A percentile compares a stretch with the other conserved stretches of the same genome.
These are phyloP conservation scores for Calliphora vomitoria DNA, from an alignment of 2,888 invertebrate genomes.

Conservation along the genomic window DNA sequence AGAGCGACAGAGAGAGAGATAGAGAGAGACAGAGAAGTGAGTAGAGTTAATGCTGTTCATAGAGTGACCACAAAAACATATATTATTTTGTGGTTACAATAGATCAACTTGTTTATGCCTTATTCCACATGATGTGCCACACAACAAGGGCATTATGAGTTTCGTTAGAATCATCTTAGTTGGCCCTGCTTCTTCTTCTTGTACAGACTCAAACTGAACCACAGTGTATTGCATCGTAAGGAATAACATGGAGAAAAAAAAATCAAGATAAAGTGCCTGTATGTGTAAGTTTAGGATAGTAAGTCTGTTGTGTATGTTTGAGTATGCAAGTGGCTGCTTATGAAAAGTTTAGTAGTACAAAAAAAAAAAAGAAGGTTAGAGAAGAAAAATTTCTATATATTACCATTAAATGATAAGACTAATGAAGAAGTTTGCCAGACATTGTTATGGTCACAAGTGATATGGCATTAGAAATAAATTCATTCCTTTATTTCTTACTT, in stretches of 20 bases:
- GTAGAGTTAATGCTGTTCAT: slow-evolving; percentile 40
- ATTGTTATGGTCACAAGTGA: slow-evolving; percentile 49
- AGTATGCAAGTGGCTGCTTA: slow-evolving; percentile 3
- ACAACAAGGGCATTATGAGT: slow-evolving; percentile 60
- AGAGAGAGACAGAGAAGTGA: neutral
- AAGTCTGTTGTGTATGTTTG: neutral
- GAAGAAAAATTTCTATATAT: slow-evolving; percentile 44
- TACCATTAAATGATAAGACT: slow-evolving; percentile 67
- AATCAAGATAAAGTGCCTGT: slow-evolving; percentile 61
- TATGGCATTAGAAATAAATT: slow-evolving; percentile 41
- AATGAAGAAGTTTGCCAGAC: slow-evolving; percentile 65
- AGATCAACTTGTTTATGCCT: slow-evolving; percentile 69
- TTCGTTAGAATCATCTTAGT: slow-evolving; percentile 44
- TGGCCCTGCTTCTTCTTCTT: slow-evolving; percentile 1
- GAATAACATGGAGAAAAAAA: slow-evolving; percentile 1
- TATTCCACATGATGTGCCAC: slow-evolving; percentile 64
- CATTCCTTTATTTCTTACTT: neutral
- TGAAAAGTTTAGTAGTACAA: neutral
- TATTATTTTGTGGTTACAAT: slow-evolving; percentile 71
- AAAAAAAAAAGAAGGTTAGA: neutral
- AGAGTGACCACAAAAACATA: slow-evolving; percentile 68
- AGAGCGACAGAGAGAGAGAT: neutral
- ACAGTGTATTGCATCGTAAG: slow-evolving; percentile 11
- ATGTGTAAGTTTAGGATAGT: slow-evolving; percentile 43
- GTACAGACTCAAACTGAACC: slow-evolving; percentile 21